Conservation (phyloP, 2,888 invertebrate species). For the Heliconius ethilla region DNA sequence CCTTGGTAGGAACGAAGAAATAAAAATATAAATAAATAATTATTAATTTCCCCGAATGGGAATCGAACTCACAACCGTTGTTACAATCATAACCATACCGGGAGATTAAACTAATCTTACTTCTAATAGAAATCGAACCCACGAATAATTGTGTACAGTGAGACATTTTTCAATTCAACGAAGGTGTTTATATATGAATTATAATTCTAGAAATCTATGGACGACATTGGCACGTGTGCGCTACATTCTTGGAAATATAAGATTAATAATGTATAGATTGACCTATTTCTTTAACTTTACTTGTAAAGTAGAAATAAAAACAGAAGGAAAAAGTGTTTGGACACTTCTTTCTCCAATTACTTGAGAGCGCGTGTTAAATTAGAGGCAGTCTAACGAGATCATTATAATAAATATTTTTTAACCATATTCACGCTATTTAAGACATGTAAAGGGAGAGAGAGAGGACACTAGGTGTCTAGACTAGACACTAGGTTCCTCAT, state of each 20-base stretch:
- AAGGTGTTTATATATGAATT: constrained; percentile 5
- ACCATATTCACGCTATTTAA: neutral
- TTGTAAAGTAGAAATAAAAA: neutral
- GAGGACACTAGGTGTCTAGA: neutral
- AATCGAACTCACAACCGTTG: too few relatives aligned
- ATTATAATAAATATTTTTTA: neutral
- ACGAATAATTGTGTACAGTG: too few relatives aligned
- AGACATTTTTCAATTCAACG: neutral
- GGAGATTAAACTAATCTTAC: neutral
- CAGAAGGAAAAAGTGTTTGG: neutral
- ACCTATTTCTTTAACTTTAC: neutral
- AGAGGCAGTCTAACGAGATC: neutral
- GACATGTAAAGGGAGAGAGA: neutral
- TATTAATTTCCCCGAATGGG: too few relatives aligned
- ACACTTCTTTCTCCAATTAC: neutral
- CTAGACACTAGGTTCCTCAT: neutral
- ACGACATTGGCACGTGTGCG: constrained; percentile 6
- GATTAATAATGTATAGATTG: neutral
- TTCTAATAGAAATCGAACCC: too few relatives aligned
- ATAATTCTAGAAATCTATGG: neutral
- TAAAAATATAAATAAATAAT: too few relatives aligned
- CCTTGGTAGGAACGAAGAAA: too few relatives aligned
- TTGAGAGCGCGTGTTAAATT: too few relatives aligned
- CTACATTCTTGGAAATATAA: constrained; percentile 1
- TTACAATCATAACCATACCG: neutral